These are phyloP conservation scores for Tinea trinotella DNA, from an alignment of 2,888 invertebrate species.

Conservation along the genomic window DNA sequence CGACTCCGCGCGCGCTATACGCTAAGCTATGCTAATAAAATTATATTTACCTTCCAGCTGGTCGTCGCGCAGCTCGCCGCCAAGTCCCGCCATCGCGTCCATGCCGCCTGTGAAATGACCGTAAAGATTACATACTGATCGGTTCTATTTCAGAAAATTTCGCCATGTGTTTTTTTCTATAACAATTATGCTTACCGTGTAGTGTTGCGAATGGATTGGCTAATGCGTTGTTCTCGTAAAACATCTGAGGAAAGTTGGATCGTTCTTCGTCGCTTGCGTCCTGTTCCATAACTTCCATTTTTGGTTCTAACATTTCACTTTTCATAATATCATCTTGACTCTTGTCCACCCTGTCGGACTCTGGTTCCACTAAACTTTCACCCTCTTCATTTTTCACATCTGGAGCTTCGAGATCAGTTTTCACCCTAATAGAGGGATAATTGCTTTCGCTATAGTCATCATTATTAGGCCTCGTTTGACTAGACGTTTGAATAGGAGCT, in stretches of 20 bases:
- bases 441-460: conserved; percentile 67
- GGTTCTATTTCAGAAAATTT: too few relatives aligned
- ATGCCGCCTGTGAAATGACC: conserved; percentile 46
- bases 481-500: conserved; percentile 69
- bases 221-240: conserved; percentile 58
- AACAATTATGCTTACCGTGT: conserved; percentile 48
- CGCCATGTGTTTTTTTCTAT: too few relatives aligned
- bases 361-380: conserved; percentile 62
- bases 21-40: conserved; percentile 35
- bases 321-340: conserved; percentile 61
- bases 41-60: conserved; percentile 62
- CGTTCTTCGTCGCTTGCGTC: conserved; percentile 79
- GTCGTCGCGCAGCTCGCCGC: conserved; percentile 58
- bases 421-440: conserved; percentile 64
- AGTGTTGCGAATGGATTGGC: conserved; percentile 65
- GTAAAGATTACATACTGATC: background rate
- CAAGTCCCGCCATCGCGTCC: conserved; percentile 61
- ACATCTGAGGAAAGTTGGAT: conserved; percentile 53
- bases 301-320: conserved; percentile 73
- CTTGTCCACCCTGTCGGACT: conserved; percentile 49
- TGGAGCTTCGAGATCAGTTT: conserved; percentile 70
- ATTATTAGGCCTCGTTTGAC: conserved; percentile 72
- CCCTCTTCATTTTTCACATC: conserved; percentile 66
- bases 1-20: conserved; percentile 22
- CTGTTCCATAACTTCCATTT: conserved; percentile 81